Base-by-base conservation (phyloP, 1,140 invertebrate genomes). In the Bombus balteatus region DNA sequence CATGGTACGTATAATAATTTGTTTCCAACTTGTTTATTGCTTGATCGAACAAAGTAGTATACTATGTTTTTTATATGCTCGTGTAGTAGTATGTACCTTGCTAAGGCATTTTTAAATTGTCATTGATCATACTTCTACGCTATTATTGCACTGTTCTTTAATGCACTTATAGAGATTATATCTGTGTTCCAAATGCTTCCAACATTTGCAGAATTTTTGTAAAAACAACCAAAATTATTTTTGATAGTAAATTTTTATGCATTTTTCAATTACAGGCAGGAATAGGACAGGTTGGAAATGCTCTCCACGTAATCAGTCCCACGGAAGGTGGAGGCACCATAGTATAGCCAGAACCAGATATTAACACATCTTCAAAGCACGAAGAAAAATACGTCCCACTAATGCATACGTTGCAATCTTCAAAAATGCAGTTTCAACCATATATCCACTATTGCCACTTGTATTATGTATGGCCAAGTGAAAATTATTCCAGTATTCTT, bases 1-100 rank as follows among this genome's bases (percentile, higher is more conserved):
- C 93, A 94, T 94, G 93, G 93, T 94, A 94, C 92, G 93, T 94
- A 94, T 39, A 78, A 89, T 65, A 71, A 89, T 72, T 92, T 91
- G 85, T 92, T 77, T 88, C 88, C 92, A 81, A 80, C 83, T 86
- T 88, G 83, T 89, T 92, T 73, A 79, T 68, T 71, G 83, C 81
- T 90, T 89, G 32, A 80, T 80, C 53, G 32, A 39, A 88, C 73
- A 47, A 32, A 72, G 59, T 90, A 83, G 78, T 85, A 83, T 41
- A 91, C 59, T 77, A 78, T 13, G 18, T 79, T 68, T 76, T 39
- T 39, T 57, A 39, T 85, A 66, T 80, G 84, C 85, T 87, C 80
- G 79, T 80, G 22, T 85, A 13, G 43, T 74, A 80, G 25, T 53
- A 39, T 22, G 4, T 71, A 43, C 70, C 78, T 73, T 66, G 34